Percentiles rank a stretch among this genome's conserved stretches.
phyloP scores from a whole-genome alignment of 2,113 vertebrate genomes.

The Podocnemis expansa region DNA sequence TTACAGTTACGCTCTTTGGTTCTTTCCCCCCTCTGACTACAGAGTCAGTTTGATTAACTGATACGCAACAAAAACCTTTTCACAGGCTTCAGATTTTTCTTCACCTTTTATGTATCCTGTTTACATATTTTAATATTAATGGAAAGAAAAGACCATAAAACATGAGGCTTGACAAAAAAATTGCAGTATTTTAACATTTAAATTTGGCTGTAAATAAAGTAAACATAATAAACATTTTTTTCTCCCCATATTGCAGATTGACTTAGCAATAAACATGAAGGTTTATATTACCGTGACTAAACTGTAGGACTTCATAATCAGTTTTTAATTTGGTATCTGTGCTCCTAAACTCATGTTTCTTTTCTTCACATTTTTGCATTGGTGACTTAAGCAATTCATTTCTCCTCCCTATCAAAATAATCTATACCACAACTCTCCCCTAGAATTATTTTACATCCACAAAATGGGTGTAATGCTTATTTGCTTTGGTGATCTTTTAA shows the following conservation, averaged over 20 bases:
- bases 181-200: slow-evolving; percentile 40
- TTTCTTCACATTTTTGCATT: slow-evolving; percentile 13
- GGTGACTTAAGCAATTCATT: slow-evolving; percentile 6
- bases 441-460: not conserved
- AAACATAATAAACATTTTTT: slow-evolving; percentile 32
- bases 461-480: slow-evolving; percentile 3
- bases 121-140: slow-evolving; percentile 63
- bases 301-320: slow-evolving; percentile 23
- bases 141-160: slow-evolving; percentile 38
- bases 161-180: slow-evolving; percentile 22
- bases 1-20: not conserved
- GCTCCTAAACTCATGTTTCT: slow-evolving; percentile 10
- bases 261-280: slow-evolving; percentile 46
- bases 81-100: slow-evolving; percentile 40
- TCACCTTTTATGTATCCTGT: slow-evolving; percentile 11
- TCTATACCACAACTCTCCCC: slow-evolving; percentile 12
- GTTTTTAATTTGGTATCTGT: slow-evolving; percentile 53
- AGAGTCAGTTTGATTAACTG: slow-evolving; percentile 31
- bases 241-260: slow-evolving; percentile 1
- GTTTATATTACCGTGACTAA: slow-evolving; percentile 37
- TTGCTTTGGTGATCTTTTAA: not conserved
- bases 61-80: slow-evolving; percentile 31
- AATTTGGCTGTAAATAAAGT: slow-evolving; percentile 57
- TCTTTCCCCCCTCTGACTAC: not conserved
- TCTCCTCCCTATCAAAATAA: not conserved